A percentile compares a stretch with the other conserved stretches of the same genome.
These are phyloP conservation scores for Petaurus breviceps DNA, from an alignment of 2,113 vertebrate species.

Conservation along the genomic window DNA sequence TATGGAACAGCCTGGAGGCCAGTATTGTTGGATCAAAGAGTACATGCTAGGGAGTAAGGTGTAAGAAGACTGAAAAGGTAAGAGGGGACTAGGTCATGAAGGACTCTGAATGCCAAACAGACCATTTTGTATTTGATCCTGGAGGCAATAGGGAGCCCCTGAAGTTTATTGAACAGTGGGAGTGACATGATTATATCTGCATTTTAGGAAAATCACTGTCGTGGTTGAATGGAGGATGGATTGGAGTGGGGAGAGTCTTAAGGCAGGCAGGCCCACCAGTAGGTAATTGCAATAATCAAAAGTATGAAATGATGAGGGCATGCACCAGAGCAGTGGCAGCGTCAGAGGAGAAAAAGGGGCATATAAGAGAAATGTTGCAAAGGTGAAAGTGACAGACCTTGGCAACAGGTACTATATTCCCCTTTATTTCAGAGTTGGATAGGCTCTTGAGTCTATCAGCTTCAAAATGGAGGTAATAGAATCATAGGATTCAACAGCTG, in stretches of 20 bases:
- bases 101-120: not conserved
- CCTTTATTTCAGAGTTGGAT: not conserved
- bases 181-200: not conserved
- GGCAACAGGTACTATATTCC: not conserved
- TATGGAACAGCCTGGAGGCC: not conserved
- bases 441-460: not conserved
- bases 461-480: not conserved
- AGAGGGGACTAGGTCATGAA: not conserved
- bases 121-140: not conserved
- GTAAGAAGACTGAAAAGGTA: not conserved
- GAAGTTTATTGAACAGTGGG: not conserved
- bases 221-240: not conserved
- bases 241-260: not conserved
- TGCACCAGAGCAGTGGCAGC: too few species aligned
- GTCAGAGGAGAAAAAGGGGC: not conserved
- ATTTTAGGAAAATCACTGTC: not conserved
- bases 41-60: not conserved
- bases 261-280: not conserved
- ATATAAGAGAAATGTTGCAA: not conserved
- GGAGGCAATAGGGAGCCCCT: not conserved
- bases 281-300: not conserved
- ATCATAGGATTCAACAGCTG: not conserved
- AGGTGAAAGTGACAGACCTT: not conserved
- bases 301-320: too few species aligned
- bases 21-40: not conserved